Conservation (phyloP, 1,140 invertebrate species). For the Callitettix versicolor region DNA sequence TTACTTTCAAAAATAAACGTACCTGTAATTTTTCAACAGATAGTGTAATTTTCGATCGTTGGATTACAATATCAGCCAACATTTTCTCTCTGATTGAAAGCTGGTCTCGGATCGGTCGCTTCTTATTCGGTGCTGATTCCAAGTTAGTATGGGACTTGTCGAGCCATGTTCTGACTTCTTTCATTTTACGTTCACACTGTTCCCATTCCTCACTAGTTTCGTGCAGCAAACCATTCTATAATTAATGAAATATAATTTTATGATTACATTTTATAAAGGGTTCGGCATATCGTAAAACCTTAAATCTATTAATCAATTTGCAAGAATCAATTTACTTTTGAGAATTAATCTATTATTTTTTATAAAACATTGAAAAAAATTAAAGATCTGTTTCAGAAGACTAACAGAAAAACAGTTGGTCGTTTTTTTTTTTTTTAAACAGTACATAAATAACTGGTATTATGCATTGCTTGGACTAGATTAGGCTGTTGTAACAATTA, state of each 20-base stretch:
- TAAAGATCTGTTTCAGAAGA: no score
- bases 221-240: constrained; percentile 74
- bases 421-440: no score
- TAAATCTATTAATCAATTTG: neutral
- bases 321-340: neutral
- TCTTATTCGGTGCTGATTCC: constrained; percentile 70
- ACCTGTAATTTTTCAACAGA: constrained; percentile 87
- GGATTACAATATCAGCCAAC: constrained; percentile 74
- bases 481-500: no score
- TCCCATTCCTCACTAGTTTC: constrained; percentile 92
- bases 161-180: constrained; percentile 78
- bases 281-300: no score
- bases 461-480: no score
- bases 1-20: constrained; percentile 28
- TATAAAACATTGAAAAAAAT: no score
- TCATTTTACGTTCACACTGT: constrained; percentile 87
- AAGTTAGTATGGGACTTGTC: constrained; percentile 70
- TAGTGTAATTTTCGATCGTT: constrained; percentile 80
- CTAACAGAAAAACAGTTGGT: no score
- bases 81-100: constrained; percentile 75
- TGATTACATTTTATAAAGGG: neutral
- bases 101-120: constrained; percentile 75
- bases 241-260: constrained; percentile 26
- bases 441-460: no score
- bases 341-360: neutral